These are phyloP conservation scores for Pristionchus arcanus DNA, from an alignment of 2,888 invertebrate species.

Conservation along the genomic window DNA sequence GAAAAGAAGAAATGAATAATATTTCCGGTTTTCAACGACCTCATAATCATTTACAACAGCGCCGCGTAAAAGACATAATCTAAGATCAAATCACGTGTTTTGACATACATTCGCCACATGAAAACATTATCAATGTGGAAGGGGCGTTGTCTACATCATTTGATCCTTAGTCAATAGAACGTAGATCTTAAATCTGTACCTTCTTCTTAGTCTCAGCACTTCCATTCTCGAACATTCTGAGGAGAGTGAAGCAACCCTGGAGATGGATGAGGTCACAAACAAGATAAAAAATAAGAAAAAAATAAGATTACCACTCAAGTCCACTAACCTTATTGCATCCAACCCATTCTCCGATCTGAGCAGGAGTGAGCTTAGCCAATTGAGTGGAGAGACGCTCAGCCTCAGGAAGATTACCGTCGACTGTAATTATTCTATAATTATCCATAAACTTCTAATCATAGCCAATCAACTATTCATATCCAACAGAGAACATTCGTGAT, in stretches of 20 bases:
- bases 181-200: not conserved
- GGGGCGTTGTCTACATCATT: not conserved
- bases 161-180: not conserved
- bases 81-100: not conserved
- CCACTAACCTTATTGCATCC: slow-evolving; percentile 68
- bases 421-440: not conserved
- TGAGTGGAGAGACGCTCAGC: slow-evolving; percentile 68
- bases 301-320: not conserved
- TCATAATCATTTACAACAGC: no score
- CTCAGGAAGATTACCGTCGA: slow-evolving; percentile 62
- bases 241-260: slow-evolving; percentile 73
- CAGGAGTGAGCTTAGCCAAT: slow-evolving; percentile 65
- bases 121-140: not conserved
- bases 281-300: not conserved
- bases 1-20: not conserved
- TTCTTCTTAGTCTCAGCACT: slow-evolving; percentile 60
- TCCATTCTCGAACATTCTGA: slow-evolving; percentile 72
- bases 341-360: slow-evolving; percentile 70
- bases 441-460: not conserved
- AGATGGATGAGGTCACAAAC: not conserved
- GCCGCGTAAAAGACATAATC: not conserved
- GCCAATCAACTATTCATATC: not conserved
- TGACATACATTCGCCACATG: not conserved
- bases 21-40: no score
- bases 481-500: not conserved